Evolutionary conservation across 37 sponge, comb jelly and placozoan genomes (phyloP).

Genomic region (Cladorhizidae sp.): DNA sequence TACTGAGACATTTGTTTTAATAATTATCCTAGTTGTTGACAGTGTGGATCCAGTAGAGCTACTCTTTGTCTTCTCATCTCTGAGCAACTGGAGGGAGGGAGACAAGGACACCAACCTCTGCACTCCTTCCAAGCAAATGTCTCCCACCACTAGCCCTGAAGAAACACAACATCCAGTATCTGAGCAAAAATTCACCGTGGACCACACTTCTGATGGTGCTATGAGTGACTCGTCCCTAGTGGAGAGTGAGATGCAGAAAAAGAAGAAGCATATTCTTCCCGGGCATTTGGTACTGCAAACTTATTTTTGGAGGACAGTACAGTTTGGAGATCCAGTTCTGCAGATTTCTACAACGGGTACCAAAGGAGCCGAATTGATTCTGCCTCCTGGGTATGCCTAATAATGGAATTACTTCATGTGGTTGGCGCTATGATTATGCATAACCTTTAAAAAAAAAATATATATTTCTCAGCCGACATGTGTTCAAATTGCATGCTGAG

Average conservation of each 20-base stretch:
- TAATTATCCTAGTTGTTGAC: constrained; percentile 65
- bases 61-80: constrained; percentile 56
- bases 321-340: constrained; percentile 22
- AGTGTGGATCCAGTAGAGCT: constrained; percentile 52
- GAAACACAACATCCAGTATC: not conserved
- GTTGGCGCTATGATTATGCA: not conserved
- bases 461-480: constrained; percentile 35
- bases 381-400: constrained; percentile 63
- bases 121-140: not conserved
- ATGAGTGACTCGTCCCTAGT: not conserved
- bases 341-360: constrained; percentile 53
- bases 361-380: constrained; percentile 17
- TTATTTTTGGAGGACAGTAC: constrained; percentile 58
- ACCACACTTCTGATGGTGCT: too few species aligned
- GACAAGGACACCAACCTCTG: constrained; percentile 7
- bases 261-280: constrained; percentile 16
- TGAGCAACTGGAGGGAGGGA: constrained; percentile 76
- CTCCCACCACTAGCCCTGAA: not conserved
- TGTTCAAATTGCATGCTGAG: constrained; percentile 46
- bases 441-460: not conserved
- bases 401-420: not conserved
- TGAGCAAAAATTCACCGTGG: too few species aligned
- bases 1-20: not conserved
- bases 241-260: not conserved
- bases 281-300: constrained; percentile 51